Percentiles rank a stretch among this genome's conserved stretches.
These are phyloP conservation scores for Nyctibius bracteatus DNA, from an alignment of 2,113 vertebrate species.

Conservation along the genomic window DNA sequence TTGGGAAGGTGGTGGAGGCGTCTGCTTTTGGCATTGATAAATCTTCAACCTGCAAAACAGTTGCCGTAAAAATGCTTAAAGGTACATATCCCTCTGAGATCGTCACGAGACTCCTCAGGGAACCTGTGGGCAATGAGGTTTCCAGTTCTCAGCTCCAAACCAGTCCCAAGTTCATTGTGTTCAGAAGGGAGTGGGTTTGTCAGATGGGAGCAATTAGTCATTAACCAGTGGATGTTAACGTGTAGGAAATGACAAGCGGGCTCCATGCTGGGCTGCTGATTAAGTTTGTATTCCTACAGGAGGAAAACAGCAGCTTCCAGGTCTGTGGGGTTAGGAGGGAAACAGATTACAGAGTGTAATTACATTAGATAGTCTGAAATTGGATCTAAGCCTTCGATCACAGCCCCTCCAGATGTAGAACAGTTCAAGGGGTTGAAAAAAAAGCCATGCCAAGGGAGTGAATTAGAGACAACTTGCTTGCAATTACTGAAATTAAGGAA, in stretches of 20 bases:
- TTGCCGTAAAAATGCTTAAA: constrained; percentile 97
- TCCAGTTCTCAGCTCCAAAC: neutral
- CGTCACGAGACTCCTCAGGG: neutral
- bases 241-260: neutral
- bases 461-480: constrained; percentile 7
- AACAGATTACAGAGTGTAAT: constrained; percentile 2
- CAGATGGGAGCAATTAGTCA: neutral
- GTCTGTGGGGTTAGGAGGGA: constrained; percentile 8
- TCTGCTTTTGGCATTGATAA: constrained; percentile 95
- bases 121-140: neutral
- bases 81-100: constrained; percentile 73
- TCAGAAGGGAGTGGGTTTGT: neutral
- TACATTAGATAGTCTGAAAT: constrained; percentile 2
- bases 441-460: neutral
- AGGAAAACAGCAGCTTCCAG: constrained; percentile 6
- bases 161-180: neutral
- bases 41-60: constrained; percentile 94
- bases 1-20: constrained; percentile 94
- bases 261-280: neutral
- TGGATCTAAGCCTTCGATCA: constrained; percentile 2
- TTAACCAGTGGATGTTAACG: neutral
- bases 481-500: neutral
- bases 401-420: neutral
- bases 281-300: neutral
- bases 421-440: constrained; percentile 2